Base-by-base conservation (phyloP, 2,113 vertebrate genomes). In the Paramisgurnus dabryanus region DNA sequence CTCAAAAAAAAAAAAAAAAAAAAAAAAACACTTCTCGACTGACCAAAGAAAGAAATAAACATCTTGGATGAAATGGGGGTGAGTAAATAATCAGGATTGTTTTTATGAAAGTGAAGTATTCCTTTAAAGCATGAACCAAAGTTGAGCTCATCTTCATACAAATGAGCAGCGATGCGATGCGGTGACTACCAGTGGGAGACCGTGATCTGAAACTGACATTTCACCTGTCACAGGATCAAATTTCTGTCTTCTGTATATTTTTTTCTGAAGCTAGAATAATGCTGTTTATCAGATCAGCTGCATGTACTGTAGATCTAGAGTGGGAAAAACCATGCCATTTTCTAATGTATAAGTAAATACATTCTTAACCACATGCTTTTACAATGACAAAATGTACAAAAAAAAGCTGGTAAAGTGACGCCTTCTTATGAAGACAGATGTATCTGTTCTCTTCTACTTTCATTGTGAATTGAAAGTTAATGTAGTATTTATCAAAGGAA, bases 241-340 rank as follows among this genome's bases (percentile, higher is more conserved):
- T 45, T 64, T 75, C 49, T 75, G 58, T 41, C 47, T 82, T 86
- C 68, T 39, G 41, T 80, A 70, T 78, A 41, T 76, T 89, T 88
- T 88, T 87, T 92, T 87, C 78, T 89, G 85, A 5, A 5, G 7
- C 58, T 75, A 75, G 73, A 75, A 64, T 75, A 75, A 61, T 13
- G 34, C 58, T 75, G 18, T 64, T 17, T 75, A 43, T 75, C 43
- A 75, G 58, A 9, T 11, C 43, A 3, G 11, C 17, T 72, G 70
- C 34, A 27, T 58, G 57, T 72, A 61, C 27, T 34, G 58, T 63
- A 63, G 13, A 63, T 64, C 34, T 49, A 39, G 22, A 7, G 8
- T 74, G 55, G 43, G 18, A 13, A 49, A 75, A 75, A 15, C 0
- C 22, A 49, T 60, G 57, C 6, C 2, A 50, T 64, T 64, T 63